These are phyloP conservation scores for Peromyscus aztecus DNA, from an alignment of 2,797 vertebrate species.

Conservation along the genomic window DNA sequence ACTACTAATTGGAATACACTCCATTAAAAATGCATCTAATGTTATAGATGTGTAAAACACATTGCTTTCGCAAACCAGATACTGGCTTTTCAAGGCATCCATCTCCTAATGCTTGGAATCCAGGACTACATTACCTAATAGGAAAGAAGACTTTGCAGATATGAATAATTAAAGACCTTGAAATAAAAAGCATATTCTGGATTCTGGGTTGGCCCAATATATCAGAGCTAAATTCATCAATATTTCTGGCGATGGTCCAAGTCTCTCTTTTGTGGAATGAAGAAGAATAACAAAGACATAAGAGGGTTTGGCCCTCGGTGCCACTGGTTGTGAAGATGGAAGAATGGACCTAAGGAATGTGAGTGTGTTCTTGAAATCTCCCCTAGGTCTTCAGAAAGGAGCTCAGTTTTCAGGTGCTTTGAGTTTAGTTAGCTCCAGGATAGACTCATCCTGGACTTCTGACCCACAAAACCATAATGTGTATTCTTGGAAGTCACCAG, in stretches of 20 bases:
- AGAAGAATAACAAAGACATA: neutral
- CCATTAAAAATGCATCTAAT: neutral
- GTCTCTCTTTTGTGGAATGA: neutral
- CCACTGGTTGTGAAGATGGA: neutral
- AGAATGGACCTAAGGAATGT: neutral
- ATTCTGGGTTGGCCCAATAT: neutral
- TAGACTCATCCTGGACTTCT: neutral
- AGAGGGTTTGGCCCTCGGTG: accelerated
- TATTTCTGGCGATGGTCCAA: neutral
- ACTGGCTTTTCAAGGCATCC: neutral
- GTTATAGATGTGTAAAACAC: neutral
- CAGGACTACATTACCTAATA: neutral
- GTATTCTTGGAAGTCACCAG: neutral
- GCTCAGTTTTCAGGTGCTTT: neutral
- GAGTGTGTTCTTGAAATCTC: neutral
- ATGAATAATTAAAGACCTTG: neutral
- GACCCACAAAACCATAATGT: neutral
- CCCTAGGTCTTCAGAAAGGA: neutral
- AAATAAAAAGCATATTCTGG: neutral
- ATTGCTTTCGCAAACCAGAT: neutral
- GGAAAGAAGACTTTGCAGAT: neutral
- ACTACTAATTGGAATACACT: neutral
- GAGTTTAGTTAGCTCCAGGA: neutral
- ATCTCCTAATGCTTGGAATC: neutral
- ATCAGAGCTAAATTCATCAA: neutral